Evolutionary conservation across 2,113 vertebrate genomes (phyloP).

Genomic region (Brachypodius melanocephalos): DNA sequence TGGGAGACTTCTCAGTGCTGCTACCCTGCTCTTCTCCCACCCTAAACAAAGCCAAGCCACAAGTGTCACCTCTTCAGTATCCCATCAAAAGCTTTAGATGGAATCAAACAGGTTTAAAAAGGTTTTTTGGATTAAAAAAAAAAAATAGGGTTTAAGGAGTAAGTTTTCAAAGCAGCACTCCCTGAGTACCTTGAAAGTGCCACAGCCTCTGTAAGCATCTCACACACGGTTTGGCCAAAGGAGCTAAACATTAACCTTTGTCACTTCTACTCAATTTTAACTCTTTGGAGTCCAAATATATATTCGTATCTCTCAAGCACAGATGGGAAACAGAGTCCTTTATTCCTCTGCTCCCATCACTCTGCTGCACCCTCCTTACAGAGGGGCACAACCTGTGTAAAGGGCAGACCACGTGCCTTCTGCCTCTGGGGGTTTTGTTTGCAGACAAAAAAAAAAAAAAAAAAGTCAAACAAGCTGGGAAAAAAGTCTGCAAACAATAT

Average conservation of each 20-base stretch:
- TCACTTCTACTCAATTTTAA: background rate
- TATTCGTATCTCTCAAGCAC: fast-evolving
- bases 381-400: background rate
- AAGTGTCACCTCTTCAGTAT: background rate
- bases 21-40: background rate
- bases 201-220: background rate
- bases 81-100: background rate
- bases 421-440: background rate
- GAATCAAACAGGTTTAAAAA: background rate
- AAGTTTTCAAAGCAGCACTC: background rate
- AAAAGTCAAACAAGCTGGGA: background rate
- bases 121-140: background rate
- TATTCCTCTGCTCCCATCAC: background rate
- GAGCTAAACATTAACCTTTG: background rate
- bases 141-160: background rate
- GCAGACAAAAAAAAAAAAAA: background rate
- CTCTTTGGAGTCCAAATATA: background rate
- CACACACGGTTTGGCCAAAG: background rate
- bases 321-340: background rate
- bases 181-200: background rate
- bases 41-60: background rate
- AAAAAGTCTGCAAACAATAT: background rate
- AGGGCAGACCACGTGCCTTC: background rate
- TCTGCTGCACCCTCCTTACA: background rate
- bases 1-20: background rate